phyloP scores from a whole-genome alignment of 2,113 vertebrate species.

The Rhodinocichla rosea region DNA sequence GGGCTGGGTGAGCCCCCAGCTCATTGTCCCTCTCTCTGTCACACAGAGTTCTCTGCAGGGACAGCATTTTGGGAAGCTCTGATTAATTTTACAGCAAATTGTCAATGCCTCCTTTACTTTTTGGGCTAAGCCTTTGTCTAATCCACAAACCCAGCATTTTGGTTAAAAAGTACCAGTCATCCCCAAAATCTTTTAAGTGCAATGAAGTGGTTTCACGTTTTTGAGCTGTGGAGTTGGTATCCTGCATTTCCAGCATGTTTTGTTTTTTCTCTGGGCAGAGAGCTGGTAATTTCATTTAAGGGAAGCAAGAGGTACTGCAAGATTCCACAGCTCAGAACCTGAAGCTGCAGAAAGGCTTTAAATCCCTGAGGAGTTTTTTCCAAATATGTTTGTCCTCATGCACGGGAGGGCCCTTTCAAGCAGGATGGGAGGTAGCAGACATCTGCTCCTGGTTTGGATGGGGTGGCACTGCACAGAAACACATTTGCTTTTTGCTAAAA shows the following conservation, averaged over 20 bases:
- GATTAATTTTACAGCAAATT: background rate
- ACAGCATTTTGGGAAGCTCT: background rate
- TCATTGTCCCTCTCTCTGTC: rapidly evolving
- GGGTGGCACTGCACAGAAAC: background rate
- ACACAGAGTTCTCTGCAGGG: background rate
- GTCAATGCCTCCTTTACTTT: background rate
- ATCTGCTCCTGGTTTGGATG: background rate
- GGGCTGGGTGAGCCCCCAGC: background rate
- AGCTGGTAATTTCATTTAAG: background rate
- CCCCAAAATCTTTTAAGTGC: background rate
- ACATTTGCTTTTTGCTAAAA: background rate
- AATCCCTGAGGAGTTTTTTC: background rate
- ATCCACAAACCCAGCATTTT: background rate
- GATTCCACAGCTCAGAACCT: background rate
- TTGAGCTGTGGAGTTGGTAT: background rate
- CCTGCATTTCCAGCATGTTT: background rate
- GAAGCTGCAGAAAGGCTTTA: background rate
- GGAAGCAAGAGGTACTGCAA: background rate
- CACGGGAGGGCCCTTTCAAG: rapidly evolving
- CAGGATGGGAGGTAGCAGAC: background rate
- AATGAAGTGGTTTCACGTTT: rapidly evolving
- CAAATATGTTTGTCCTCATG: background rate
- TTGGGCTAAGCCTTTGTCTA: background rate
- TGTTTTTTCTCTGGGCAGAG: background rate
- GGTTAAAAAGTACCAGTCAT: background rate